These are phyloP conservation scores for Drosophila sordidapex DNA, from an alignment of 2,888 invertebrate genomes.

Conservation along the genomic window DNA sequence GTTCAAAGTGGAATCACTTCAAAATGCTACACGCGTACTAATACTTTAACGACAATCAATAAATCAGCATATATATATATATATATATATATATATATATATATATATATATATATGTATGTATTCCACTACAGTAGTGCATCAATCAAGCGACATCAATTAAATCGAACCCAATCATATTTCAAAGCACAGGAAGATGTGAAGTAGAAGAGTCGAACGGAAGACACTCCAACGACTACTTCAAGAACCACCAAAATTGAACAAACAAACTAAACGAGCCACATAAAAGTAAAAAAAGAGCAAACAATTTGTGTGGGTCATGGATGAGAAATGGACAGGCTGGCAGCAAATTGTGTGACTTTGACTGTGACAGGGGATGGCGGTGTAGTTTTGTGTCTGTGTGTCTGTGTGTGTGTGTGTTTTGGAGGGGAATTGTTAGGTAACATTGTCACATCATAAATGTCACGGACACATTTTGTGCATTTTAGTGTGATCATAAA, in stretches of 20 bases:
- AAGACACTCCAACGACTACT: conserved; percentile 31
- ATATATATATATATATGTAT: background rate
- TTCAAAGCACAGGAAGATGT: conserved; percentile 36
- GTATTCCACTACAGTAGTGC: conserved; percentile 26
- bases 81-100: too few relatives aligned
- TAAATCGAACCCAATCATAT: conserved; percentile 65
- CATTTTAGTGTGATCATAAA: conserved; percentile 72
- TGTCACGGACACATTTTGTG: conserved; percentile 77
- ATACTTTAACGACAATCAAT: conserved; percentile 48
- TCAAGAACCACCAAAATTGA: conserved; percentile 43
- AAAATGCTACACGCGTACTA: conserved; percentile 48
- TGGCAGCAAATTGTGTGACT: conserved; percentile 31
- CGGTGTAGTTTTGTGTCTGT: background rate
- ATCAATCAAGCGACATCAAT: conserved; percentile 69
- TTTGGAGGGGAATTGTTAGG: conserved; percentile 39
- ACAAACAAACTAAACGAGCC: conserved; percentile 65
- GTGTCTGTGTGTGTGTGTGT: conserved; percentile 2
- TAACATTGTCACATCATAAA: conserved; percentile 77
- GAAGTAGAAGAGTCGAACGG: conserved; percentile 3
- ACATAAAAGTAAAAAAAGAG: conserved; percentile 64
- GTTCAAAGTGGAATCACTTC: conserved; percentile 18
- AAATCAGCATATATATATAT: conserved; percentile 41
- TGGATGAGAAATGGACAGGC: conserved; percentile 6
- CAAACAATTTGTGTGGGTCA: conserved; percentile 64
- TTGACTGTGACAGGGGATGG: conserved; percentile 22